Evolutionary conservation across 2,888 invertebrate genomes (phyloP), one percentile per base, ranked within the genome.

Genomic region (Andrena dorsata): DNA sequence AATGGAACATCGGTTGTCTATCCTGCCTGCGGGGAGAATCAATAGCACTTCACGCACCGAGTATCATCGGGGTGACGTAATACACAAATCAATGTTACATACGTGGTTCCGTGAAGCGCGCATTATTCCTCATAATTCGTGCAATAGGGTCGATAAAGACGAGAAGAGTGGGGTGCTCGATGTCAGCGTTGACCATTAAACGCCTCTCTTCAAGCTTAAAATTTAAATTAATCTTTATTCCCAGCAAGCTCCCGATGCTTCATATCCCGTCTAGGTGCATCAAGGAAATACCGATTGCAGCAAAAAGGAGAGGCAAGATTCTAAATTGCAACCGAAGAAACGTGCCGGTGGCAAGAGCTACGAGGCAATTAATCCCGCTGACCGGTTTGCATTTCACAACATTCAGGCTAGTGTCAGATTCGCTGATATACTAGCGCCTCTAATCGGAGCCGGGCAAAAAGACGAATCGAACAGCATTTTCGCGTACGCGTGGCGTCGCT

Each of bases 21-120:
- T 90, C 84, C 88, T 87, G 88, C 80, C 86, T 87, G 87, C 87
- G 82, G 83, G 86, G 83, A 83, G 89, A 91, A 91, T 91, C 92
- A 91, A 91, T 91, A 91, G 86, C 85, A 90, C 90, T 90, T 90
- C 88, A 87, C 89, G 89, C 91, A 90, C 88, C 87, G 87, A 89
- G 89, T 88, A 90, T 90, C 89, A 90, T 90, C 90, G 89, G 89
- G 84, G 85, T 84, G 88, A 91, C 87, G 89, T 87, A 89, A 89
- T 86, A 83, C 86, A 85, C 86, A 86, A 90, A 90, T 90, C 90
- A 89, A 88, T 86, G 86, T 84, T 83, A 76, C 83, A 78, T 78
- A 71, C 76, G 61, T 63, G 47, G 71, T 58, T 75, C 61, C 58
- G 16, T 72, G 69, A 81, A 78, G 61, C 88, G 66, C 77, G 70